Conservation (phyloP, 2,113 vertebrate genomes). For the Etheostoma cragini region DNA sequence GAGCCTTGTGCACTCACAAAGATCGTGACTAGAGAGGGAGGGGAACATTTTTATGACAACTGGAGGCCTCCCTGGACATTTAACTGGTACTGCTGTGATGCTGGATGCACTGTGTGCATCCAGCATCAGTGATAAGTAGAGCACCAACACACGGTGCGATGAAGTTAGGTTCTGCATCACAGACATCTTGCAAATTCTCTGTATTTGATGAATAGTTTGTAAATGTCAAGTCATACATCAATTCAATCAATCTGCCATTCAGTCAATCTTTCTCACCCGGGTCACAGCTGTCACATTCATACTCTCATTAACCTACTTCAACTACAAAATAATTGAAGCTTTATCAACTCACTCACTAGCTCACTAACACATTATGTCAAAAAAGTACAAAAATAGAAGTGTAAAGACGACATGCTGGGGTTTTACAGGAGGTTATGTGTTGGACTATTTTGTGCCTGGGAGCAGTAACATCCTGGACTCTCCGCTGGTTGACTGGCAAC, state of each 20-base stretch:
- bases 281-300: conserved; percentile 66
- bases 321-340: conserved; percentile 43
- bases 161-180: conserved; percentile 41
- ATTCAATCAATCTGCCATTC: conserved; percentile 64
- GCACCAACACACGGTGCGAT: conserved; percentile 38
- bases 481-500: conserved; percentile 27
- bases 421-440: conserved; percentile 5
- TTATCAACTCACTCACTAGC: conserved; percentile 33
- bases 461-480: conserved; percentile 37
- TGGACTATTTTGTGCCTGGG: conserved; percentile 11
- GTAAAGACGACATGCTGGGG: conserved; percentile 9
- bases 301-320: conserved; percentile 63
- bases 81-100: conserved; percentile 64
- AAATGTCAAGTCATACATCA: conserved; percentile 51
- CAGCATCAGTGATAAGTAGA: conserved; percentile 55
- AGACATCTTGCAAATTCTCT: conserved; percentile 32
- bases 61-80: conserved; percentile 68
- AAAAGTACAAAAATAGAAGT: conserved; percentile 13
- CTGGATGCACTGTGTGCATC: conserved; percentile 47
- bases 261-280: conserved; percentile 63
- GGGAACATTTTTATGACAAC: conserved; percentile 67
- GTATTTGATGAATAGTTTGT: conserved; percentile 14
- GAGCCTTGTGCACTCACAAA: conserved; percentile 66
- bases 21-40: conserved; percentile 60
- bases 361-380: conserved; percentile 21